phyloP scores from a whole-genome alignment of 1,140 invertebrate species.

The Pygmarrhopalites habei region DNA sequence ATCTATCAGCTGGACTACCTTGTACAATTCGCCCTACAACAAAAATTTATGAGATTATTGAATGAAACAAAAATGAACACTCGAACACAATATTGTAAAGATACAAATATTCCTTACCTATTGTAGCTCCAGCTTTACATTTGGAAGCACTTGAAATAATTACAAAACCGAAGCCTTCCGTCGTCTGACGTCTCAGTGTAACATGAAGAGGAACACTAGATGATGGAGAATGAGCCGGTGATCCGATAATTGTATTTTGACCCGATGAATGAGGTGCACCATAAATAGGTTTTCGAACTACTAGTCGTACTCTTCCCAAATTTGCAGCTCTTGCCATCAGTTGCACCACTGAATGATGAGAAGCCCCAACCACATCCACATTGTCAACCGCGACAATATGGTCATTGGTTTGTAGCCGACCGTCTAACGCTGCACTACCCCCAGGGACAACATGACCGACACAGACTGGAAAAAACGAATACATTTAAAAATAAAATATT shows the following conservation, averaged over 20 bases:
- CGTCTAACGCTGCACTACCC: conserved; percentile 82
- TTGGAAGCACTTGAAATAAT: conserved; percentile 94
- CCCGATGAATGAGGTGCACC: not conserved
- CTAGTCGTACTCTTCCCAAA: conserved; percentile 67
- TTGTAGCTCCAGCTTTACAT: conserved; percentile 86
- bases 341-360: conserved; percentile 82
- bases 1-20: conserved; percentile 88
- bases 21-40: conserved; percentile 89
- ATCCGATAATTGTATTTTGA: not conserved
- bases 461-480: too few relatives aligned
- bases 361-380: conserved; percentile 71
- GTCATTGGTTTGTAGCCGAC: conserved; percentile 75
- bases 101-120: conserved; percentile 60
- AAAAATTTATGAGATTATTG: conserved; percentile 44
- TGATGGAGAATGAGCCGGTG: conserved; percentile 19
- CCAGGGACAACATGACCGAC: conserved; percentile 92
- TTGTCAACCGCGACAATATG: conserved; percentile 82
- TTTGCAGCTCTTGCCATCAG: conserved; percentile 74
- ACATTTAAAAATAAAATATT: too few relatives aligned
- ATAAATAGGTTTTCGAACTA: conserved; percentile 52
- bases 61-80: not conserved
- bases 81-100: too few relatives aligned
- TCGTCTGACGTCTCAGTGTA: conserved; percentile 77
- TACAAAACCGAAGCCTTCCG: conserved; percentile 97
- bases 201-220: conserved; percentile 64